A percentile compares a stretch with the other conserved stretches of the same genome.
Evolutionary conservation across 2,888 invertebrate species (phyloP).

Genomic region (Drosophila quinaria): DNA sequence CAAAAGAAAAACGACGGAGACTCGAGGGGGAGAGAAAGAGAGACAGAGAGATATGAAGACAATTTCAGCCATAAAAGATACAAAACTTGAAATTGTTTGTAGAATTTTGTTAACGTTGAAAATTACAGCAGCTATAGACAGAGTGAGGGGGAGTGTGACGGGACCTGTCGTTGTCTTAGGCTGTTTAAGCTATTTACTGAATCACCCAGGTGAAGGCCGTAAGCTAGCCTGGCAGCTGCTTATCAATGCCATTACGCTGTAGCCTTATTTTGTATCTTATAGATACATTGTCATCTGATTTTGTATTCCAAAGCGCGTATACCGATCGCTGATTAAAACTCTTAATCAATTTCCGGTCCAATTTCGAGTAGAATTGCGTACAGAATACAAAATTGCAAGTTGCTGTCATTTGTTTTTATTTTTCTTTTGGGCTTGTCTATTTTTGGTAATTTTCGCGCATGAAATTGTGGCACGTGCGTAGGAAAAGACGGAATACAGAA

Average conservation of each 20-base stretch:
- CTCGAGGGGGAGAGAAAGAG: background rate
- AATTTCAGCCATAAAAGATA: slow-evolving; percentile 34
- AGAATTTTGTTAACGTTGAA: slow-evolving; percentile 30
- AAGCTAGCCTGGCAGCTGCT: slow-evolving; percentile 16
- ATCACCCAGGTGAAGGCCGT: slow-evolving; percentile 46
- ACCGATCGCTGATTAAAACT: slow-evolving; percentile 61
- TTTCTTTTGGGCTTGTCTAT: slow-evolving; percentile 19
- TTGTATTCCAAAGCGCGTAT: slow-evolving; percentile 57
- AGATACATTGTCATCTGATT: slow-evolving; percentile 47
- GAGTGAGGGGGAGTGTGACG: background rate
- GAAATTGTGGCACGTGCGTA: slow-evolving; percentile 34
- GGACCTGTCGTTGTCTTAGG: slow-evolving; percentile 10
- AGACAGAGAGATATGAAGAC: background rate
- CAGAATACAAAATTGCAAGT: slow-evolving; percentile 26
- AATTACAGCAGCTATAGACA: slow-evolving; percentile 30
- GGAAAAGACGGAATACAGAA: background rate
- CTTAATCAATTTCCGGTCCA: slow-evolving; percentile 75
- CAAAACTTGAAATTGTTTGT: slow-evolving; percentile 43
- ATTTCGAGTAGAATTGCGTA: slow-evolving; percentile 26
- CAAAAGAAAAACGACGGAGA: slow-evolving; percentile 8
- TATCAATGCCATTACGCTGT: slow-evolving; percentile 9
- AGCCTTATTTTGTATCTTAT: background rate
- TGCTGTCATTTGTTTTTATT: slow-evolving; percentile 1
- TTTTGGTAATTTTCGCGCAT: slow-evolving; percentile 35
- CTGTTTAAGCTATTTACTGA: slow-evolving; percentile 39